These are phyloP conservation scores for Hestina assimilis DNA, from an alignment of 1,140 invertebrate species.

Conservation along the genomic window DNA sequence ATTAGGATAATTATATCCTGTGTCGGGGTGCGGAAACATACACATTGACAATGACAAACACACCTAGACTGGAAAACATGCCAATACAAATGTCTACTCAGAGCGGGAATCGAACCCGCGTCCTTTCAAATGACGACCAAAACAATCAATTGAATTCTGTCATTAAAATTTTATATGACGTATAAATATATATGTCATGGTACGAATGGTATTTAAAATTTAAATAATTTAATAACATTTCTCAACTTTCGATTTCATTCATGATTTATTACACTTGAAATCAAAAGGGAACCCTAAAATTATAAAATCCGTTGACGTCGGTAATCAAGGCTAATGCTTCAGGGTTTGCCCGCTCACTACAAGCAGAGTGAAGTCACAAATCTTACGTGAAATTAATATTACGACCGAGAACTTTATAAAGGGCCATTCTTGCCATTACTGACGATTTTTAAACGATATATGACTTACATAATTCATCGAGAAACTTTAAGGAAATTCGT, in stretches of 20 bases:
- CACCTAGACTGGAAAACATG: too few species aligned
- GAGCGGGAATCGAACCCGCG: too few species aligned
- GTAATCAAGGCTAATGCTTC: conserved; percentile 37
- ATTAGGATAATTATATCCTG: too few species aligned
- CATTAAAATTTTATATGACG: too few species aligned
- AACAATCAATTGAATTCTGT: too few species aligned
- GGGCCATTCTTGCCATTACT: background rate
- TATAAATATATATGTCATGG: too few species aligned
- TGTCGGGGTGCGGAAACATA: too few species aligned
- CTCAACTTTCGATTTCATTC: background rate
- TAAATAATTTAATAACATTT: too few species aligned
- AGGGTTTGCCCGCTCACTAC: conserved; percentile 6
- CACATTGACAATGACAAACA: too few species aligned
- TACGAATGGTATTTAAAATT: too few species aligned
- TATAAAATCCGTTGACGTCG: conserved; percentile 25
- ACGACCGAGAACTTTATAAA: conserved; percentile 13
- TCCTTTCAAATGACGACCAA: too few species aligned
- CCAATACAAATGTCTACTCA: too few species aligned
- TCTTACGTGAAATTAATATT: conserved; percentile 31
- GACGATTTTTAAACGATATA: background rate
- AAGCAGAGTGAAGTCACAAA: conserved; percentile 21
- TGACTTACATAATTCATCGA: background rate
- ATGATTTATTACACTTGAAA: background rate
- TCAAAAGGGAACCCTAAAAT: conserved; percentile 23
- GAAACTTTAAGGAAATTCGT: background rate